phyloP scores from a whole-genome alignment of 2,888 invertebrate genomes.

The Heliconius erato region DNA sequence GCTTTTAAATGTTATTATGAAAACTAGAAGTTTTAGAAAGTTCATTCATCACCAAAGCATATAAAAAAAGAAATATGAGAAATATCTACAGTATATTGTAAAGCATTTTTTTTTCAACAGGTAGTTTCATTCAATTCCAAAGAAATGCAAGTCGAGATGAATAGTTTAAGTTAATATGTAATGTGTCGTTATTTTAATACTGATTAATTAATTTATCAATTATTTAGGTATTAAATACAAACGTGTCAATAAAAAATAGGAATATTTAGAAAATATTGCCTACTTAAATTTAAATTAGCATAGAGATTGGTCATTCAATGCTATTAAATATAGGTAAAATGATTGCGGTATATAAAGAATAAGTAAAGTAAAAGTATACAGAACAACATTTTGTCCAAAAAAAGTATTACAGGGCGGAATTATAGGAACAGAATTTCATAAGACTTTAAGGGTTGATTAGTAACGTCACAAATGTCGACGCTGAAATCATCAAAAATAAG shows the following conservation, averaged over 20 bases:
- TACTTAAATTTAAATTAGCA: slow-evolving; percentile 44
- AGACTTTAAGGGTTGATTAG: slow-evolving; percentile 30
- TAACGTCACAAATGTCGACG: slow-evolving; percentile 7
- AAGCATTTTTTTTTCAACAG: not conserved
- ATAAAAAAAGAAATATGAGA: not conserved
- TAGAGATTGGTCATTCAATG: slow-evolving; percentile 49
- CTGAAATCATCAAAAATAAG: not conserved
- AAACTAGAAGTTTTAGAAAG: not conserved
- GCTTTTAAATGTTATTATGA: not conserved
- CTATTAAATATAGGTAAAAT: slow-evolving; percentile 19
- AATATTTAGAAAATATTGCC: slow-evolving; percentile 44
- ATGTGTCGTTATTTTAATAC: slow-evolving; percentile 40
- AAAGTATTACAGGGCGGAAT: slow-evolving; percentile 43
- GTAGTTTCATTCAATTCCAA: slow-evolving; percentile 41
- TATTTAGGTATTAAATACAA: slow-evolving; percentile 5
- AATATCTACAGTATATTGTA: not conserved
- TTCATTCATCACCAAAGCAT: not conserved
- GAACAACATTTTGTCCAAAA: slow-evolving; percentile 29
- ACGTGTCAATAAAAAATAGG: slow-evolving; percentile 37
- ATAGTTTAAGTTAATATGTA: slow-evolving; percentile 12
- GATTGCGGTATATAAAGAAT: not conserved
- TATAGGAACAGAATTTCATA: slow-evolving; percentile 48
- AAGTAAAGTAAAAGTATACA: slow-evolving; percentile 12
- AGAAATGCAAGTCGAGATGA: slow-evolving; percentile 39
- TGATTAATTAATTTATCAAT: slow-evolving; percentile 20